Base-by-base conservation (phyloP, 2,113 vertebrate species). In the Indri indri region DNA sequence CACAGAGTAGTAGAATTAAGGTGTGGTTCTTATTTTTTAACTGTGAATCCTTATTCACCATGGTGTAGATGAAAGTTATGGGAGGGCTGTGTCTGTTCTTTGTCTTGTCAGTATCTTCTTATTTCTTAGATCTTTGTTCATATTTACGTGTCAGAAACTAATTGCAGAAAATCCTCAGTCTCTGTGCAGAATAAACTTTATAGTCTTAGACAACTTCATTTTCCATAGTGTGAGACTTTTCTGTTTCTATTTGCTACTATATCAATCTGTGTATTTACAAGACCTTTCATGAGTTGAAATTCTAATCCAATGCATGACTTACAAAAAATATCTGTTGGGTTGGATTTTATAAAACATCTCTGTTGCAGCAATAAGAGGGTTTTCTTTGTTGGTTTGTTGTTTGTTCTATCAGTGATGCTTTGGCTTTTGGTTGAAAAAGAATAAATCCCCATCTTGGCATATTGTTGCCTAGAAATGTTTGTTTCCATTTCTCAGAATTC, bases 281-380 rank as follows among this genome's bases (percentile, higher is more conserved):
- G 87, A 82, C 5, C 27, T 95, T 95, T 89, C 37, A n/a, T 57
- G 68, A 87, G 42, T 34, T 96, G 76, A 82, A 90, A 95, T 97
- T 95, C 76, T 93, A 93, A 91, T 73, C 14, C 14, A 85, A 50
- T 73, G 52, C 66, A 82, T 96, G 95, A 94, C 40, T 94, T 91
- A 34, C 71, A 95, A 82, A 57, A 96, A 93, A 47, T 84, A 54
- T 47, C 50, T 91, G 11, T 34, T 74, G 25, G 65, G 18, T 92
- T 79, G 74, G 37, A 61, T 85, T 79, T 95, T 82, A 57, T n/a
- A 73, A 91, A 91, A 80, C 40, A 93, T 83, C 37, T 73, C 23
- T 90, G 18, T 25, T 88, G 12, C 12, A 65, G 16, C 59, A 59
- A 57, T 47, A 37, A 88, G 70, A 84, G 16, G 17, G 18, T 79